Percentiles rank a stretch among this genome's conserved stretches.
These are phyloP conservation scores for Caligus rogercresseyi DNA, from an alignment of 1,140 invertebrate genomes.

Conservation along the genomic window DNA sequence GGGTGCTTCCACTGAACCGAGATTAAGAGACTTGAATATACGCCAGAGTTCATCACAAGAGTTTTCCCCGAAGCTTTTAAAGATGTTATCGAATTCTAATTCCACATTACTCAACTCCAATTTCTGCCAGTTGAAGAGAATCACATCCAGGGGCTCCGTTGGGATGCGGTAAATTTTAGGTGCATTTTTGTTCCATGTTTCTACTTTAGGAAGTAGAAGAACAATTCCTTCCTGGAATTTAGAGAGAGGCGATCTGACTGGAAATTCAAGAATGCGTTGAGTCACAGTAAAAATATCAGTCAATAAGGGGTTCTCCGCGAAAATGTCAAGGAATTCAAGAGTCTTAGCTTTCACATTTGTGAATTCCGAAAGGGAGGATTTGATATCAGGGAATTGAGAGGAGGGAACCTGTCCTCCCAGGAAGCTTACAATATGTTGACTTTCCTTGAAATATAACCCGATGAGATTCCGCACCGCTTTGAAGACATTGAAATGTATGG, in stretches of 20 bases:
- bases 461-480: background rate
- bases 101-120: background rate
- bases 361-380: background rate
- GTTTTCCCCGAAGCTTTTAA: background rate
- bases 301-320: background rate
- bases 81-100: background rate
- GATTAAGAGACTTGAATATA: background rate
- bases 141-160: background rate
- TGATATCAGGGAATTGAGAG: background rate
- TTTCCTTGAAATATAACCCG: background rate
- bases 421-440: background rate
- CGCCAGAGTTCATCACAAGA: background rate
- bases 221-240: background rate
- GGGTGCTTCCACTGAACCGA: background rate
- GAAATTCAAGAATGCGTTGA: background rate
- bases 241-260: background rate
- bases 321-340: background rate
- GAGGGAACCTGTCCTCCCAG: background rate
- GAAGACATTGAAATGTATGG: background rate
- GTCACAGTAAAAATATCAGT: background rate
- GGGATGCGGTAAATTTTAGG: background rate
- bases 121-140: background rate
- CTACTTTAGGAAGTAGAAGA: background rate
- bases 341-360: background rate
- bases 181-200: background rate